These are phyloP conservation scores for Amyelois transitella DNA, from an alignment of 1,140 invertebrate species.

Conservation along the genomic window DNA sequence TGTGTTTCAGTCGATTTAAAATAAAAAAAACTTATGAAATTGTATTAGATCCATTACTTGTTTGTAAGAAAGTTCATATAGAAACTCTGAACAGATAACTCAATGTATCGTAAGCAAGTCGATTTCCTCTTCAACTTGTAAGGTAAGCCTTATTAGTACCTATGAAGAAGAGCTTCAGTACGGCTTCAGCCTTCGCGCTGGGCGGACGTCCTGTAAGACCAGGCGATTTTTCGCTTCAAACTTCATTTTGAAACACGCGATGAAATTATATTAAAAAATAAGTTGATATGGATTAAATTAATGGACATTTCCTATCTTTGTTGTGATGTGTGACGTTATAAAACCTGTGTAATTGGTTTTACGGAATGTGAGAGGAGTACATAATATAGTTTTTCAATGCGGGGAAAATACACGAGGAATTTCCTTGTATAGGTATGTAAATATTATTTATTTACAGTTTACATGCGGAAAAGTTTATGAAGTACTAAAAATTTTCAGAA, in stretches of 20 bases:
- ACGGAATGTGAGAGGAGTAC: conserved; percentile 2
- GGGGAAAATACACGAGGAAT: conserved; percentile 17
- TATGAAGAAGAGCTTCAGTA: conserved; percentile 29
- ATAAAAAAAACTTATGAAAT: not conserved
- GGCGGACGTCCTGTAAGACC: conserved; percentile 20
- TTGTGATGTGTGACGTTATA: conserved; percentile 4
- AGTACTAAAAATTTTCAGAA: no score
- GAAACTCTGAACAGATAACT: not conserved
- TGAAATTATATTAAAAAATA: conserved; percentile 2
- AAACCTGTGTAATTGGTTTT: conserved; percentile 10
- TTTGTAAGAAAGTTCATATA: not conserved
- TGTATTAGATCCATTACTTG: not conserved
- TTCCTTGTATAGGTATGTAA: conserved; percentile 36
- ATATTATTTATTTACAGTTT: not conserved
- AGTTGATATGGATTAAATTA: not conserved
- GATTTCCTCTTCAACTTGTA: conserved; percentile 2
- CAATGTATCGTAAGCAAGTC: not conserved
- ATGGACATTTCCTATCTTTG: conserved; percentile 1
- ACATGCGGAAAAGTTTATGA: not conserved
- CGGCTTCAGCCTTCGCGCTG: conserved; percentile 39
- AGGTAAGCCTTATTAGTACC: conserved; percentile 10
- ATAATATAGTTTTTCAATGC: not conserved
- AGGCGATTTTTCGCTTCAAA: conserved; percentile 41
- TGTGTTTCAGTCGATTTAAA: no score
- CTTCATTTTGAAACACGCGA: conserved; percentile 40